phyloP scores from a whole-genome alignment of 2,797 vertebrate genomes.

The Megalops cyprinoides region DNA sequence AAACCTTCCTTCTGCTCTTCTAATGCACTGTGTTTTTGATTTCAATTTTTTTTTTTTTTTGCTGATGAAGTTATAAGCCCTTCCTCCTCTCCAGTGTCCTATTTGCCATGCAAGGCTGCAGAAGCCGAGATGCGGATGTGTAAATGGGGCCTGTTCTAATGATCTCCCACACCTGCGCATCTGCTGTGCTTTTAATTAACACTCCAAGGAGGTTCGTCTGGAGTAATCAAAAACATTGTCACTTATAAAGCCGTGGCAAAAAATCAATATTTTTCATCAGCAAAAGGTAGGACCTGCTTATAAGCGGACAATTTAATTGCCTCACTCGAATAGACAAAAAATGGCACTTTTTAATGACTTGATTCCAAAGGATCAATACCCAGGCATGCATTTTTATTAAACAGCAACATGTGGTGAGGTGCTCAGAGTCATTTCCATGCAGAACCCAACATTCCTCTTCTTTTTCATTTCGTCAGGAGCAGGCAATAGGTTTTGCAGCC shows the following conservation, averaged over 20 bases:
- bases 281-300: slow-evolving; percentile 78
- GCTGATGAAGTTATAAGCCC: slow-evolving; percentile 84
- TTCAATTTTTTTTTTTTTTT: slow-evolving; percentile 63
- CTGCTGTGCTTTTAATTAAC: slow-evolving; percentile 92
- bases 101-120: slow-evolving; percentile 84
- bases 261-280: slow-evolving; percentile 88
- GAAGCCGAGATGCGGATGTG: slow-evolving; percentile 73
- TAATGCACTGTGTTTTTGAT: neutral
- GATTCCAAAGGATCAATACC: slow-evolving; percentile 80
- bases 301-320: slow-evolving; percentile 87
- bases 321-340: slow-evolving; percentile 84
- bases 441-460: slow-evolving; percentile 70
- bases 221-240: slow-evolving; percentile 91
- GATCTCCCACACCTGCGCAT: slow-evolving; percentile 89
- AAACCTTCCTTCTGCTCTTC: slow-evolving; percentile 20
- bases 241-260: slow-evolving; percentile 83
- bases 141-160: slow-evolving; percentile 76
- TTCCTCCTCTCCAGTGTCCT: slow-evolving; percentile 75
- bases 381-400: slow-evolving; percentile 65
- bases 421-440: slow-evolving; percentile 74
- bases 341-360: slow-evolving; percentile 83
- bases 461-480: slow-evolving; percentile 76
- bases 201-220: slow-evolving; percentile 90
- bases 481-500: slow-evolving; percentile 85
- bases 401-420: slow-evolving; percentile 77